phyloP scores from a whole-genome alignment of 2,113 vertebrate species.

The Ptyas mucosa region DNA sequence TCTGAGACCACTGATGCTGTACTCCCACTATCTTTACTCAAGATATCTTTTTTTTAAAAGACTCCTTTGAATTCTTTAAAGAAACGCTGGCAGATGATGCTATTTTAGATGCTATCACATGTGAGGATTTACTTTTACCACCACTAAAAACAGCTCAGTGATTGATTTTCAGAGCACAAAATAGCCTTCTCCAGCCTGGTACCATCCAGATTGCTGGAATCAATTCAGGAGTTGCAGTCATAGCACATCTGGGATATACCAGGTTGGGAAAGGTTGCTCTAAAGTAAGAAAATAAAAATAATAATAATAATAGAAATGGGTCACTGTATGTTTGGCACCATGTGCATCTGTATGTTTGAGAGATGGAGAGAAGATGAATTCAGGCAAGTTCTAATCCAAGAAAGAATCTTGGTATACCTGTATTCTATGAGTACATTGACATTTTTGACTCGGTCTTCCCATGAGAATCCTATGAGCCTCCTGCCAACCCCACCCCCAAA shows the following conservation, averaged over 20 bases:
- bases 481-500: background rate
- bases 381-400: accelerated
- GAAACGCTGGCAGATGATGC: background rate
- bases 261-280: background rate
- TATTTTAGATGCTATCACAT: accelerated
- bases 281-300: background rate
- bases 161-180: background rate
- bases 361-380: background rate
- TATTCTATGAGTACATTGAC: background rate
- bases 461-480: background rate
- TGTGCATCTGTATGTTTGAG: too few species aligned
- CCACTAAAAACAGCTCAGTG: background rate
- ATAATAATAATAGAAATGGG: background rate
- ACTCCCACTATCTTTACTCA: background rate
- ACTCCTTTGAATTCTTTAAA: constrained; percentile 3
- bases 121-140: background rate
- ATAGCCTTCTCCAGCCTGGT: background rate
- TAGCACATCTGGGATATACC: background rate
- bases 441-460: background rate
- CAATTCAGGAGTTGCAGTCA: background rate
- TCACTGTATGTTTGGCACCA: background rate
- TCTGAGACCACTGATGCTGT: background rate
- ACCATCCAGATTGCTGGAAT: background rate
- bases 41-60: background rate
- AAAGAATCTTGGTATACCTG: accelerated